phyloP scores from a whole-genome alignment of 1,140 invertebrate genomes.

The Sminthurides bifidus region DNA sequence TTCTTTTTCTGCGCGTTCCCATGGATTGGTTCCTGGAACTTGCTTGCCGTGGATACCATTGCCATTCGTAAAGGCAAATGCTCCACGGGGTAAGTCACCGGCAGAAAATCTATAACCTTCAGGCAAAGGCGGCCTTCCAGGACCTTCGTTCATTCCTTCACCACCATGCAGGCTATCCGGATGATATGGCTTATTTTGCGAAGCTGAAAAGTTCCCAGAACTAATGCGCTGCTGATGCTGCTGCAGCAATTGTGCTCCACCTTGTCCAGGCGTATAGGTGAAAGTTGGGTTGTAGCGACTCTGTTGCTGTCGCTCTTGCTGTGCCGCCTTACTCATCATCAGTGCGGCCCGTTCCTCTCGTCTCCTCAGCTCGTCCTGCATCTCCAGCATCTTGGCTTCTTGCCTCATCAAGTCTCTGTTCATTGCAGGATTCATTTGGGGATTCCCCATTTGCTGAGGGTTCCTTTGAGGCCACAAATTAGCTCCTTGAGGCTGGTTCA shows the following conservation, averaged over 20 bases:
- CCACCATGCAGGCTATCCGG: conserved; percentile 27
- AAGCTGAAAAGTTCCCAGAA: too few species aligned
- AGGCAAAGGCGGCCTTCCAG: conserved; percentile 34
- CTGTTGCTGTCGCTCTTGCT: conserved; percentile 10
- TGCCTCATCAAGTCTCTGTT: conserved; percentile 49
- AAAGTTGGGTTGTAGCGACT: conserved; percentile 13
- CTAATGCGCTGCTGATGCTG: conserved; percentile 13
- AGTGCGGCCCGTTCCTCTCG: conserved; percentile 48
- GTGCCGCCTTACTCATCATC: conserved; percentile 36
- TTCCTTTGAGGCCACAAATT: conserved; percentile 29
- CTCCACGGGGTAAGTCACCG: conserved; percentile 62
- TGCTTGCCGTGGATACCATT: background rate
- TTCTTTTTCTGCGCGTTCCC: conserved; percentile 69
- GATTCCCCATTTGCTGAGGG: conserved; percentile 32
- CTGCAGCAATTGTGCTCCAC: conserved; percentile 10
- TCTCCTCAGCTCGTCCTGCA: conserved; percentile 66
- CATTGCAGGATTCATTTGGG: conserved; percentile 32
- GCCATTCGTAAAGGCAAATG: conserved; percentile 36
- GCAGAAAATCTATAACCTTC: conserved; percentile 44
- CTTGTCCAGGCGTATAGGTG: conserved; percentile 19
- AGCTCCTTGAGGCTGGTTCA: conserved; percentile 31
- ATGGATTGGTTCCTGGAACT: conserved; percentile 51
- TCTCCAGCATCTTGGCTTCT: conserved; percentile 66
- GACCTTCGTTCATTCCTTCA: conserved; percentile 33
- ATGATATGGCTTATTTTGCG: conserved; percentile 29